Conservation (phyloP, 2,113 vertebrate species). For the Psilopogon haemacephalus region DNA sequence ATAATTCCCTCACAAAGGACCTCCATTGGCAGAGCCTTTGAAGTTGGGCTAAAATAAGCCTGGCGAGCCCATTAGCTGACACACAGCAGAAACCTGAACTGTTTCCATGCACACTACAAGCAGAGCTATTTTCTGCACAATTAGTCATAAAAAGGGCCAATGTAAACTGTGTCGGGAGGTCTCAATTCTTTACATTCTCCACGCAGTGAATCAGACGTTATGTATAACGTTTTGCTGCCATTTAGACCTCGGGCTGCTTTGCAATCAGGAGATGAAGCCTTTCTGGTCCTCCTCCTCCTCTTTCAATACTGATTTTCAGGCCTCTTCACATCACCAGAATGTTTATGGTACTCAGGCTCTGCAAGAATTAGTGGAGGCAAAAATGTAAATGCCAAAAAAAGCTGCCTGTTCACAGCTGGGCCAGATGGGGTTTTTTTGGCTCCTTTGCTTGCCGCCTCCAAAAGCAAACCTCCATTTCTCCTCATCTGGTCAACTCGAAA, state of each 20-base stretch:
- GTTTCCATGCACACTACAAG: constrained; percentile 68
- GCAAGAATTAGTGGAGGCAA: not conserved
- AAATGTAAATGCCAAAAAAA: not conserved
- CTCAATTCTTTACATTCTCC: constrained; percentile 73
- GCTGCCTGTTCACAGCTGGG: not conserved
- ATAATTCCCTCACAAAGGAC: constrained; percentile 73
- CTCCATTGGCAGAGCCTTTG: constrained; percentile 68
- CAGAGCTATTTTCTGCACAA: constrained; percentile 74
- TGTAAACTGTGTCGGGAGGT: constrained; percentile 74
- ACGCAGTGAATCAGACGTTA: constrained; percentile 62
- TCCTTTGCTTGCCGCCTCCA: not conserved
- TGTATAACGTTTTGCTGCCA: constrained; percentile 64
- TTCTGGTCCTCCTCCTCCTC: constrained; percentile 15
- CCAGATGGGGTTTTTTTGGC: not conserved
- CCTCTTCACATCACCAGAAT: constrained; percentile 3
- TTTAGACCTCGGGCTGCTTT: constrained; percentile 55
- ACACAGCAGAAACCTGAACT: constrained; percentile 73
- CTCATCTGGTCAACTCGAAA: not conserved
- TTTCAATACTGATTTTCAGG: not conserved
- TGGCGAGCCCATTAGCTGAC: constrained; percentile 71
- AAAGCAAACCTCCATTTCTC: not conserved
- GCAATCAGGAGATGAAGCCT: constrained; percentile 30
- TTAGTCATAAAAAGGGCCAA: constrained; percentile 76
- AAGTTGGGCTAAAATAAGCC: constrained; percentile 66
- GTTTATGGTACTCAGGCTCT: not conserved